Base-by-base conservation (phyloP, 2,113 vertebrate species). In the Stigmatopora argus region DNA sequence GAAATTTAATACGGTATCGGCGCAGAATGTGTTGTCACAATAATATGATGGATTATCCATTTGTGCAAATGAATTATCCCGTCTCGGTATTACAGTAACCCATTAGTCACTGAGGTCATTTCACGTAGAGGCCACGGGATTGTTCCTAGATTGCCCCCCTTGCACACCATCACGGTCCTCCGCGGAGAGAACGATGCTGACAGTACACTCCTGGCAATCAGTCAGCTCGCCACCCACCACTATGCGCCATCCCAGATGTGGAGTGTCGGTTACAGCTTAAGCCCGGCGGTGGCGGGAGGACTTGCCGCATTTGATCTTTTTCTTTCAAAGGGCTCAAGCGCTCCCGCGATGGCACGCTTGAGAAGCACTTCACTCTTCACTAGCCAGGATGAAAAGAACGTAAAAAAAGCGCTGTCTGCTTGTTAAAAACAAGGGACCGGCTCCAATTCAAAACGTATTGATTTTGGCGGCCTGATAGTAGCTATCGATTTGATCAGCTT, bases 221-320 rank as follows among this genome's bases (percentile, higher is more conserved):
- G 85, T 88, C 89, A 87, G 85, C 85, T 89, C 87, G 71, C 88
- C 88, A 89, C 87, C 85, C 88, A 89, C 88, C 89, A 88, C 86
- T 88, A 85, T 88, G 82, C 63, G 74, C 85, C 62, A 82, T 66
- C 72, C 63, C 75, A 87, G 83, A 86, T 87, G 84, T 82, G 84
- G 84, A 78, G 84, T 51, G 69, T 69, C 66, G 79, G 83, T 82
- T 82, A 75, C 78, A 71, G 86, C 86, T 84, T 86, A 86, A 88
- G 85, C 75, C 86, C 86, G n/a, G 74, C 75, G 72, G 80, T 79
- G 52, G 82, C 77, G 70, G 72, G 52, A 82, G 72, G 72, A 86
- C 85, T 86, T 70, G 78, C 64, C 23, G 79, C 82, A 75, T 90
- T 89, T 91, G 87, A 88, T 90, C 86, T 89, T 87, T 78, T 82